These are phyloP conservation scores for Oscheius myriophilus DNA, from an alignment of 2,888 invertebrate species.

Conservation along the genomic window DNA sequence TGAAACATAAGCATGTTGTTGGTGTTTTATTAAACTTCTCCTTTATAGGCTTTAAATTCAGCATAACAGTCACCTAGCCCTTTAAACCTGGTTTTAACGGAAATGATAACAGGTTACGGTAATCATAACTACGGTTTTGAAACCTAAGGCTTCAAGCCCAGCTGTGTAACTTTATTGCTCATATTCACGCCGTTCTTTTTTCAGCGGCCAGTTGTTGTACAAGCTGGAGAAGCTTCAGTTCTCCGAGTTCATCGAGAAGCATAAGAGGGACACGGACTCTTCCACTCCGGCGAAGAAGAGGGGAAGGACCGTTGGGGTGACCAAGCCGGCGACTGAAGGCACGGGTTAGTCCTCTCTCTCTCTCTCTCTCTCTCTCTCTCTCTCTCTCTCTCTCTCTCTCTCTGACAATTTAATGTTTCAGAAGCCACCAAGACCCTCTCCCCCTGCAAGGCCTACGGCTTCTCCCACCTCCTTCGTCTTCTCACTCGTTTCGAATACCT, in stretches of 20 bases:
- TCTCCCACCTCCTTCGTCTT: slow-evolving; percentile 43
- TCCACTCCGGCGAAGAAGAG: neutral
- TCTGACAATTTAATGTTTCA: neutral
- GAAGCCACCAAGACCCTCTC: slow-evolving; percentile 20
- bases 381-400: neutral
- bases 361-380: neutral
- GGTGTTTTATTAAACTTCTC: too few species aligned
- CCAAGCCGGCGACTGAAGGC: neutral
- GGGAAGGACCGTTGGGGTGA: neutral
- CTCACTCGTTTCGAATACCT: slow-evolving; percentile 29
- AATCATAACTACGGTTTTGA: too few species aligned
- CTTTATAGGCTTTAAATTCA: too few species aligned
- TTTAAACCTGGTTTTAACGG: too few species aligned
- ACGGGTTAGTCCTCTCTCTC: neutral
- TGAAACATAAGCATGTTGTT: too few species aligned
- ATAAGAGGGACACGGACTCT: slow-evolving; percentile 9
- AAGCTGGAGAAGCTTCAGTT: slow-evolving; percentile 39
- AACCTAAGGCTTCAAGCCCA: too few species aligned
- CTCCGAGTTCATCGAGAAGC: slow-evolving; percentile 23
- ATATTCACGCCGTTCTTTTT: too few species aligned
- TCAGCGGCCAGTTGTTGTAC: slow-evolving; percentile 43
- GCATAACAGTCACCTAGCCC: too few species aligned
- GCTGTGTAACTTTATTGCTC: too few species aligned
- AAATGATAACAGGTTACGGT: too few species aligned
- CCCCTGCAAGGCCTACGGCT: slow-evolving; percentile 35